Evolutionary conservation across 2,888 invertebrate genomes (phyloP).

Genomic region (Latrodectus elegans): DNA sequence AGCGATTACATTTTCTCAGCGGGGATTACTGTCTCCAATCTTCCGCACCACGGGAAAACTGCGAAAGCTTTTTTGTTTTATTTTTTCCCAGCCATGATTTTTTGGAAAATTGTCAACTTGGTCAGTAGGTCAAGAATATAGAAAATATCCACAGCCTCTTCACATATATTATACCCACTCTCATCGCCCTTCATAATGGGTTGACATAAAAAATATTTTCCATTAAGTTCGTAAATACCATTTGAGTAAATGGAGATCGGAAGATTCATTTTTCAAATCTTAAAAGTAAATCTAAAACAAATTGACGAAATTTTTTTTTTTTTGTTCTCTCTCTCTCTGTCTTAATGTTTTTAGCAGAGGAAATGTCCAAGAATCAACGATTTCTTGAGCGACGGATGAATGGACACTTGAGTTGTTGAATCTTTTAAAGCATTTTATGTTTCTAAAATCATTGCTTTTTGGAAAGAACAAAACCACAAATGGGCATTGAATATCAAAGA

Average conservation of each 20-base stretch:
- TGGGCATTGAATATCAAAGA: too few relatives aligned
- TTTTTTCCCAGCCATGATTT: background rate
- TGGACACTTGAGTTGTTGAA: too few relatives aligned
- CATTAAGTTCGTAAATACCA: background rate
- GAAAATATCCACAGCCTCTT: background rate
- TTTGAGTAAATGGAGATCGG: background rate
- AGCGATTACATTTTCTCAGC: background rate
- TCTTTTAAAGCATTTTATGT: too few relatives aligned
- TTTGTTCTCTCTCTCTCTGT: background rate
- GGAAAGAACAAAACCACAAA: too few relatives aligned
- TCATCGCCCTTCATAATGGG: background rate
- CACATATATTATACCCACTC: background rate
- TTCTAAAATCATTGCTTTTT: too few relatives aligned
- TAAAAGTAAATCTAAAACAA: background rate
- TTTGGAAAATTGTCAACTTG: background rate
- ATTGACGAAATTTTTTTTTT: background rate
- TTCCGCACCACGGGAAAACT: background rate
- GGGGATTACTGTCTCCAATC: conserved; percentile 5
- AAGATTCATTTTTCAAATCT: background rate
- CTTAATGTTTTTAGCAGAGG: too few relatives aligned
- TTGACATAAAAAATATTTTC: background rate
- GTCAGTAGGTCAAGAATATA: conserved; percentile 1
- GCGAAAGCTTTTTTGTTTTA: background rate
- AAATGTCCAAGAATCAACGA: too few relatives aligned
- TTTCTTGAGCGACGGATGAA: too few relatives aligned